Evolutionary conservation across 2,888 invertebrate species (phyloP), one percentile per base, ranked within the genome.

Genomic region (Torymus auratus): DNA sequence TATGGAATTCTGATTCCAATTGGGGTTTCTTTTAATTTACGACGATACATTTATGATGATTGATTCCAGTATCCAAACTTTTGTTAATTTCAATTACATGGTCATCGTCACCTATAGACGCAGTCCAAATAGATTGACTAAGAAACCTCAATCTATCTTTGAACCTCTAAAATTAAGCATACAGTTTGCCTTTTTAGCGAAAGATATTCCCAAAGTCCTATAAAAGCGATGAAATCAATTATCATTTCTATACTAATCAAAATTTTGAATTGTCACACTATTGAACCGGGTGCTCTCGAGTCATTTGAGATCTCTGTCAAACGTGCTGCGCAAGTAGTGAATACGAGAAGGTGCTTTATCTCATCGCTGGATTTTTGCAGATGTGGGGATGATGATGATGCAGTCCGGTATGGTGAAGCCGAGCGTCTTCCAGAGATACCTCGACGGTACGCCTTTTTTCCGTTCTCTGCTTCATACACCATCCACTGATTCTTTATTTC

Each of bases 341-440:
- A 70, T 23, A 71, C 61, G 52, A 74, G n/a, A 55, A 64, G 61
- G 61, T 55, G 70, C 78, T 80, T 76, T 83, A 73, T 85, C 83
- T 85, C 85, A 88, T 83, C 84, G 85, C 84, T 88, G 85, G 83
- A 89, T 94, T 94, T 95, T 95, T 95, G 91, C 96, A 96, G 96
- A 96, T 96, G 96, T 97, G 93, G 96, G 96, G 94, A 96, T 96
- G 96, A 96, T 97, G 94, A 96, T 97, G 96, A 96, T 96, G 96
- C 96, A 96, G 95, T 94, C 96, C 92, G 96, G 96, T 94, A 96
- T 97, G 96, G 96, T 96, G 95, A 96, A 96, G 94, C 95, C 96
- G 93, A 96, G 95, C 92, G 92, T 94, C 92, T 94, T 93, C 93
- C 93, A 93, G 92, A 93, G 92, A 93, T 94, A 93, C 92, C 92